Evolutionary conservation across 2,113 vertebrate species (phyloP).

Genomic region (Enhydra lutris): DNA sequence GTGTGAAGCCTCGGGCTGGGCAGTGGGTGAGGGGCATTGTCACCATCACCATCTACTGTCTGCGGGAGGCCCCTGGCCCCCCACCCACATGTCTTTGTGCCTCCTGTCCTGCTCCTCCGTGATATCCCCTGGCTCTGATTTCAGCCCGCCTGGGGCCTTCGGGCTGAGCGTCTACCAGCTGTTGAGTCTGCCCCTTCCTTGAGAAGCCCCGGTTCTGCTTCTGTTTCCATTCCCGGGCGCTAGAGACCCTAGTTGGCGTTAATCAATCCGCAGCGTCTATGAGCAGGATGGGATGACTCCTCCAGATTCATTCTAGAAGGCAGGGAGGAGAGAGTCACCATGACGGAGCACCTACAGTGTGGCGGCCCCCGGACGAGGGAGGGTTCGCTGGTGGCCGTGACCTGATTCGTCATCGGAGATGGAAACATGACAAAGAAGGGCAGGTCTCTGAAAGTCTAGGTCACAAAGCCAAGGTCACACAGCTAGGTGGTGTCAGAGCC

Average conservation of each 20-base stretch:
- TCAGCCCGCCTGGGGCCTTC: fast-evolving
- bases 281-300: background rate
- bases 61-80: background rate
- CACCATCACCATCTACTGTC: fast-evolving
- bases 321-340: background rate
- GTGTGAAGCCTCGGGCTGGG: background rate
- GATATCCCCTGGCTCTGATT: background rate
- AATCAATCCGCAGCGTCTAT: background rate
- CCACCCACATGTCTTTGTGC: fast-evolving
- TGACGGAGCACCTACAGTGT: background rate
- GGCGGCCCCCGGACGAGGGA: background rate
- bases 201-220: background rate
- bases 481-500: background rate
- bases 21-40: fast-evolving
- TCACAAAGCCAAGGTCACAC: background rate
- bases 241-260: background rate
- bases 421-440: background rate
- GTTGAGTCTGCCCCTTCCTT: background rate
- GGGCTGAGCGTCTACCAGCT: background rate
- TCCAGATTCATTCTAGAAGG: background rate
- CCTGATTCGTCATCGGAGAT: background rate
- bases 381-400: background rate
- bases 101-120: no score
- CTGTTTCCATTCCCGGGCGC: background rate
- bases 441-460: background rate